Conservation (phyloP, 2,888 invertebrate genomes). For the Sphinx pinastri region DNA sequence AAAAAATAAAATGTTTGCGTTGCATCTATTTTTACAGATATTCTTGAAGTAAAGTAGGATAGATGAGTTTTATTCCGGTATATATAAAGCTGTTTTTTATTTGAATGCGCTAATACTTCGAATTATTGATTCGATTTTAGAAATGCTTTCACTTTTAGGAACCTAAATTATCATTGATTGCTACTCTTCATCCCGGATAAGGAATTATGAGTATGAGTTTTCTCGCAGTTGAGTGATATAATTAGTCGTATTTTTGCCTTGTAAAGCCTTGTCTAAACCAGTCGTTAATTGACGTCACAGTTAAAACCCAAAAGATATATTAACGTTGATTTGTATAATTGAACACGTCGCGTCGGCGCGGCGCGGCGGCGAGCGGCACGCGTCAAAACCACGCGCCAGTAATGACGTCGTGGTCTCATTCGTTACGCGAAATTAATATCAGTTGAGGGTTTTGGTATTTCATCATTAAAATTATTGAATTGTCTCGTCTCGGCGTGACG, state of each 20-base stretch:
- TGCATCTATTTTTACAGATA: not conserved
- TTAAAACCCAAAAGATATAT: not conserved
- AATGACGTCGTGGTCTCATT: slow-evolving; percentile 22
- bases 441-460: slow-evolving; percentile 1
- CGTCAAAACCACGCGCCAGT: slow-evolving; percentile 23
- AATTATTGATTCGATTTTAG: too few relatives aligned
- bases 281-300: not conserved
- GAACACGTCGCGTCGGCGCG: not conserved
- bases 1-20: slow-evolving; percentile 1
- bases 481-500: too few relatives aligned
- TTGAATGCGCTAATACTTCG: too few relatives aligned
- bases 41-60: not conserved
- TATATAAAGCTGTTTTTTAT: too few relatives aligned
- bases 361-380: slow-evolving; percentile 8
- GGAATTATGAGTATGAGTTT: too few relatives aligned
- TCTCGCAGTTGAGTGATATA: too few relatives aligned
- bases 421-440: slow-evolving; percentile 23
- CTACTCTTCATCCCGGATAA: too few relatives aligned
- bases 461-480: not conserved
- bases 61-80: not conserved
- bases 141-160: too few relatives aligned
- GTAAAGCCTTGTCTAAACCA: not conserved
- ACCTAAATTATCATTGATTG: too few relatives aligned
- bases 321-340: not conserved
- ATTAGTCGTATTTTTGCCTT: too few relatives aligned